phyloP scores from a whole-genome alignment of 1,140 invertebrate species.

The Antheraea mylitta region DNA sequence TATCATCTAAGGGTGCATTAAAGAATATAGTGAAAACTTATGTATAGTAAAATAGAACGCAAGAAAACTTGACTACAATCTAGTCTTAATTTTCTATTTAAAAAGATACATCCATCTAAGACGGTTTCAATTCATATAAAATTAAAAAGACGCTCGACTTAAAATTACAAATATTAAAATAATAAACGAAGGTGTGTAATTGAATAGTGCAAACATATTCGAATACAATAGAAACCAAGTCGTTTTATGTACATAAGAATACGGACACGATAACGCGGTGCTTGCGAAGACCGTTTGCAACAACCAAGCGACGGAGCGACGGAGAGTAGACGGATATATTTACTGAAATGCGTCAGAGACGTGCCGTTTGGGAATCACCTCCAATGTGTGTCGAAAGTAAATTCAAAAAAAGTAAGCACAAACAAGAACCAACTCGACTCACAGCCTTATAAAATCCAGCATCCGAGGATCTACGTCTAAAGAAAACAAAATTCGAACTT shows the following conservation, averaged over 20 bases:
- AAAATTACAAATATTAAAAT: slow-evolving; percentile 60
- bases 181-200: slow-evolving; percentile 42
- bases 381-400: slow-evolving; percentile 49
- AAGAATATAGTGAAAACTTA: slow-evolving; percentile 69
- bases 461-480: slow-evolving; percentile 26
- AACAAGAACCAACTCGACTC: slow-evolving; percentile 61
- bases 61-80: slow-evolving; percentile 67
- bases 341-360: slow-evolving; percentile 60
- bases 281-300: slow-evolving; percentile 46
- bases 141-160: slow-evolving; percentile 39
- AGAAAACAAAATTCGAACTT: slow-evolving; percentile 24
- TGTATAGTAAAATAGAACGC: slow-evolving; percentile 62
- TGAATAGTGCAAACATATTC: slow-evolving; percentile 56
- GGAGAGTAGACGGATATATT: slow-evolving; percentile 74
- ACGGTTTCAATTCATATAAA: slow-evolving; percentile 54
- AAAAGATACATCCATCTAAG: slow-evolving; percentile 60
- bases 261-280: slow-evolving; percentile 64
- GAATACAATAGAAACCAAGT: slow-evolving; percentile 61
- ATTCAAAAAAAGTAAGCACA: slow-evolving; percentile 53
- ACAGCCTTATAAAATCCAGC: slow-evolving; percentile 67
- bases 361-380: slow-evolving; percentile 69
- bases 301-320: slow-evolving; percentile 71
- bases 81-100: slow-evolving; percentile 72
- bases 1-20: slow-evolving; percentile 70
- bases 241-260: slow-evolving; percentile 65